Conservation (phyloP, 2,888 invertebrate species). For the Cecidostiba fungosa region DNA sequence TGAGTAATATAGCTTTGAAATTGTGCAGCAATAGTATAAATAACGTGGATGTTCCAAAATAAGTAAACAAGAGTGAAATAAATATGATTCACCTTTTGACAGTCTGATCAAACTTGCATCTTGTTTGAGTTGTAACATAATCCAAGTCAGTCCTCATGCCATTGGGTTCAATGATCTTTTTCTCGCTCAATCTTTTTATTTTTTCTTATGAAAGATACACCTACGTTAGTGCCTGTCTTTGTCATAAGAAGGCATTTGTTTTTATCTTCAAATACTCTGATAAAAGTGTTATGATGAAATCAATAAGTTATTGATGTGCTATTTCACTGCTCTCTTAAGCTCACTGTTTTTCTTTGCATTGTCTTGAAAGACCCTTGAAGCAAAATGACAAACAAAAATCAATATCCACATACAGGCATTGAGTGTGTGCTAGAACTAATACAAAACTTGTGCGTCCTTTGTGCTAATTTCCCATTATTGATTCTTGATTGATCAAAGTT, state of each 20-base stretch:
- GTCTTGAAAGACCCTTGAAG: conserved; percentile 27
- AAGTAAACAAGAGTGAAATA: neutral
- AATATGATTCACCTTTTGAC: conserved; percentile 11
- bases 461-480: neutral
- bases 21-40: neutral
- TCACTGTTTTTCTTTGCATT: conserved; percentile 43
- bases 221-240: conserved; percentile 50
- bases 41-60: neutral
- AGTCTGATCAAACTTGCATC: conserved; percentile 20
- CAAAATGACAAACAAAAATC: conserved; percentile 42
- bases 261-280: conserved; percentile 59
- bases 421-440: conserved; percentile 17
- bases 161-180: conserved; percentile 50
- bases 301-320: conserved; percentile 58
- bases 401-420: conserved; percentile 10
- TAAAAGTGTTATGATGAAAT: conserved; percentile 61
- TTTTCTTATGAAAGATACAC: conserved; percentile 45
- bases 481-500: neutral
- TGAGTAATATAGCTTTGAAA: neutral
- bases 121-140: conserved; percentile 11
- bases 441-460: neutral
- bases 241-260: conserved; percentile 56
- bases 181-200: conserved; percentile 40
- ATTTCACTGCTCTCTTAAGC: conserved; percentile 34
- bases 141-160: conserved; percentile 29